A percentile compares a stretch with the other conserved stretches of the same genome.
phyloP scores from a whole-genome alignment of 2,113 vertebrate species.

The Trichomycterus rosablanca region DNA sequence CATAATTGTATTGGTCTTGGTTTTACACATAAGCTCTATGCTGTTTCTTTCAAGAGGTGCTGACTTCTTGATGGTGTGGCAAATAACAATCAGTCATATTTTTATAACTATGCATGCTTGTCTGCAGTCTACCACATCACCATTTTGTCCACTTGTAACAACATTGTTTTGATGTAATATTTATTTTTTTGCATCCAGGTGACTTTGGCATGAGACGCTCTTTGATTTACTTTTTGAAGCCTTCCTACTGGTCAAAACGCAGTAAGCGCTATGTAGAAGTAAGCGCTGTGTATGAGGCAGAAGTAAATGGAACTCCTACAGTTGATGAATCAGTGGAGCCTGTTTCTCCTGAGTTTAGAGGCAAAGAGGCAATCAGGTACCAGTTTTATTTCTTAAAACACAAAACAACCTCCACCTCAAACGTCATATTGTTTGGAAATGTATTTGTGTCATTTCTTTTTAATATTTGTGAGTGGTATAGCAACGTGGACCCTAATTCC shows the following conservation, averaged over 20 bases:
- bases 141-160: background rate
- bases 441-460: too few relatives aligned
- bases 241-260: conserved; percentile 90
- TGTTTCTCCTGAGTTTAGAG: conserved; percentile 82
- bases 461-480: too few relatives aligned
- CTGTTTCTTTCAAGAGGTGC: too few relatives aligned
- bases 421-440: too few relatives aligned
- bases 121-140: background rate
- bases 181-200: conserved; percentile 60
- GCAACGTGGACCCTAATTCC: too few relatives aligned
- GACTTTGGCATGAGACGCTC: conserved; percentile 82
- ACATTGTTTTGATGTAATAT: background rate
- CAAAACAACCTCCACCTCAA: too few relatives aligned
- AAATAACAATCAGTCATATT: too few relatives aligned
- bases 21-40: too few relatives aligned
- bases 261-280: conserved; percentile 81
- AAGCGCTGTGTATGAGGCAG: conserved; percentile 72
- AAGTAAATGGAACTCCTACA: conserved; percentile 65
- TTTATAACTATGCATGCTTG: background rate
- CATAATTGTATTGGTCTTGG: too few relatives aligned
- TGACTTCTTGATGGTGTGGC: too few relatives aligned
- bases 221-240: conserved; percentile 86
- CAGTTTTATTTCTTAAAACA: too few relatives aligned
- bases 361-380: conserved; percentile 94
- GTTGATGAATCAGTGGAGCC: conserved; percentile 78